Conservation (phyloP, 2,797 vertebrate species). For the Toxotes lorentzi region DNA sequence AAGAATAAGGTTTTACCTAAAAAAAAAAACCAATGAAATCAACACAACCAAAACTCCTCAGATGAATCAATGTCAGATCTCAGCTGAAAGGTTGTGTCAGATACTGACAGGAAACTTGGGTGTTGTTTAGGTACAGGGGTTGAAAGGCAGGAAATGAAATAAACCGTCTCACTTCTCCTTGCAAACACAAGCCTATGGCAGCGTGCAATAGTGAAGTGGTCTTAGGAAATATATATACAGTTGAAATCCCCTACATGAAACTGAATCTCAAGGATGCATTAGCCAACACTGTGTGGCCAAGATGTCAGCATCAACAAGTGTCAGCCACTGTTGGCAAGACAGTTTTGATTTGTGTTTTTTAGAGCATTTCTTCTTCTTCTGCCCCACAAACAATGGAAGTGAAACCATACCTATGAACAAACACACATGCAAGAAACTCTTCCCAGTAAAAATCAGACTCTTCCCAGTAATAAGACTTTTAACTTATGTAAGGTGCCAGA, state of each 20-base stretch:
- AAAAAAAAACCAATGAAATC: not conserved
- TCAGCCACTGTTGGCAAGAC: not conserved
- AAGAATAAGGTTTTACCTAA: not conserved
- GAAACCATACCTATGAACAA: not conserved
- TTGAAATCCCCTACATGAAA: constrained; percentile 6
- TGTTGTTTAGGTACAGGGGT: not conserved
- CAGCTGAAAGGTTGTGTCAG: not conserved
- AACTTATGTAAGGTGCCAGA: not conserved
- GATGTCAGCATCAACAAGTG: not conserved
- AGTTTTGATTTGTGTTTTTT: not conserved
- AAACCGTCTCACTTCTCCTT: constrained; percentile 42
- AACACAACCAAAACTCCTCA: not conserved
- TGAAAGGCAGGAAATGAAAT: constrained; percentile 48
- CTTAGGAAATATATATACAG: constrained; percentile 25
- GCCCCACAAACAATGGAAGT: not conserved
- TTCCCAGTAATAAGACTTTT: not conserved
- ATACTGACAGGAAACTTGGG: constrained; percentile 21
- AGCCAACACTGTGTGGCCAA: not conserved
- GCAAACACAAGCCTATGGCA: no score
- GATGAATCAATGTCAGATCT: not conserved
- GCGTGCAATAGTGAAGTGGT: not conserved
- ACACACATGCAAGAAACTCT: not conserved
- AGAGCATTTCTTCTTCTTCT: not conserved
- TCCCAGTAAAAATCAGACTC: not conserved
- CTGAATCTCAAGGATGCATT: not conserved